Evolutionary conservation across 1,140 invertebrate genomes (phyloP), one percentile per base, ranked within the genome.

Genomic region (Lasioglossum albipes): DNA sequence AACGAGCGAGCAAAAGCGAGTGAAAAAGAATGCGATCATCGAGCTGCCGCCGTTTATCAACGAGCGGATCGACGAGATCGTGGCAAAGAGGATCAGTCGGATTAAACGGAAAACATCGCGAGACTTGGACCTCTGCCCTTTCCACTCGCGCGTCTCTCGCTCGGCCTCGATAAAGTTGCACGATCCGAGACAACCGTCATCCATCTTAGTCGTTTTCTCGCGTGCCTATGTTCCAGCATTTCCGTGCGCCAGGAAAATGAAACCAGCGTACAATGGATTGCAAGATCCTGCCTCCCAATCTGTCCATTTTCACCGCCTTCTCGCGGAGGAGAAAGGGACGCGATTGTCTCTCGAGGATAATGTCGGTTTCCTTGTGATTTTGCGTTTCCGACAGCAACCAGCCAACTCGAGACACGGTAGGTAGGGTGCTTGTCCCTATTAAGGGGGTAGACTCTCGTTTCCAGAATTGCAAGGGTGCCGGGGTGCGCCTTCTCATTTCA

Each of bases 151-250:
- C 36, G 13, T 41, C 20, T 10, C 16, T 13, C 54, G 9, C 20
- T 12, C 12, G 41, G 0, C 41, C 59, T n/a, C 22, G 49, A 59
- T 69, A 75, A 80, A 31, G 65, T 22, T 62, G 54, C 67, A 62
- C 79, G 18, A 75, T 65, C 42, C 52, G 57, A 18, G 59, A n/a
- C 20, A 9, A 3, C 2, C 3, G 36, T 49, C 65, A 75, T 80
- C 79, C 72, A 69, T 80, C 79, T 75, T 61, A 61, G 62, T 49
- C 41, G 71, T 57, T 74, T 45, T 42, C 54, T 75, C 54, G 54
- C 72, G 72, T 75, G 72, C 31, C 42, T 59, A 42, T 31, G 31
- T 42, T 67, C 70, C 49, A 41, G 70, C 41, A 20, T n/a, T n/a
- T 59, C 57, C 57, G 57, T n/a, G 57, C 57, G 57, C 9, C 52